A percentile compares a stretch with the other conserved stretches of the same genome.
phyloP scores from a whole-genome alignment of 2,113 vertebrate species.

The Rhodinocichla rosea region DNA sequence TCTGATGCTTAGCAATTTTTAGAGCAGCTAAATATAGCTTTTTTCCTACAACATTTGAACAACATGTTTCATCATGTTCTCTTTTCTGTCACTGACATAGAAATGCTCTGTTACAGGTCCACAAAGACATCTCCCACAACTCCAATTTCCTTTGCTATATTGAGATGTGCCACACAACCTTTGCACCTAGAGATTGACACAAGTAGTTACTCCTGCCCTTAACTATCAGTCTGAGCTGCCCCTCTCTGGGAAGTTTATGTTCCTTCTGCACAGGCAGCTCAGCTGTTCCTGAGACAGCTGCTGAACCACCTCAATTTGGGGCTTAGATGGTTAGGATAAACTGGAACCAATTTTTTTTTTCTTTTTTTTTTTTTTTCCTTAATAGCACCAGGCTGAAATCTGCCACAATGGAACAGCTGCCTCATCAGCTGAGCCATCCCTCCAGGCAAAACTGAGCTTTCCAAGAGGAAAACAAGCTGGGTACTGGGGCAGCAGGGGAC shows the following conservation, averaged over 20 bases:
- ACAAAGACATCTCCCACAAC: neutral
- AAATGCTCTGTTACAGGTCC: neutral
- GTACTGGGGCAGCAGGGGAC: neutral
- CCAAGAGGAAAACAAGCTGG: neutral
- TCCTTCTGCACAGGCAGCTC: neutral
- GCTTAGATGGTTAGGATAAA: neutral
- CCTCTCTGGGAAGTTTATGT: neutral
- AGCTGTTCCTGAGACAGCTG: slow-evolving; percentile 34
- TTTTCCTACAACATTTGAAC: slow-evolving; percentile 5
- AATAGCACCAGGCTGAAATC: slow-evolving; percentile 6
- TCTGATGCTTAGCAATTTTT: slow-evolving; percentile 25
- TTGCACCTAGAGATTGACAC: neutral
- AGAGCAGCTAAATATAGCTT: slow-evolving; percentile 45
- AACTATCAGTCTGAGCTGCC: neutral
- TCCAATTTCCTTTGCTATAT: neutral
- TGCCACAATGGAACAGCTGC: slow-evolving; percentile 13
- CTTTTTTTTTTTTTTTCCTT: neutral
- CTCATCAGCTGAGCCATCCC: neutral
- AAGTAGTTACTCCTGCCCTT: neutral
- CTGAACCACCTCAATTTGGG: neutral
- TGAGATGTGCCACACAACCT: neutral
- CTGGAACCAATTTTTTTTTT: neutral
- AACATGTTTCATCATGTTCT: neutral
- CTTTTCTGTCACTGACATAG: neutral
- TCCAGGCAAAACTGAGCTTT: neutral